Percentiles rank a stretch among this genome's conserved stretches.
phyloP scores from a whole-genome alignment of 1,140 invertebrate genomes.

The Drosophila simulans region DNA sequence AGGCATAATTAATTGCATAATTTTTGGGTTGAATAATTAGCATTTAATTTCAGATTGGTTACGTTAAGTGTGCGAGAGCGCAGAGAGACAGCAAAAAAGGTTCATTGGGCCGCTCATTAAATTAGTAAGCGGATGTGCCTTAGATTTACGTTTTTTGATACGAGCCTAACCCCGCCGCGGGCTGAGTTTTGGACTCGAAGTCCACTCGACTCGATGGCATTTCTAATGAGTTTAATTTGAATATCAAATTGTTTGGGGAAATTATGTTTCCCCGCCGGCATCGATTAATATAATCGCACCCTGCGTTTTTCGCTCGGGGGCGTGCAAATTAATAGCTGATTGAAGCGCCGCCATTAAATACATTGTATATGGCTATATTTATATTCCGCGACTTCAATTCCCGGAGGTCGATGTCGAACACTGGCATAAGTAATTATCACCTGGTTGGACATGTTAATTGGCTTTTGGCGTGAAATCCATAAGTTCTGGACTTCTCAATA shows the following conservation, averaged over 20 bases:
- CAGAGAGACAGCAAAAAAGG: conserved; percentile 53
- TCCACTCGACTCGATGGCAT: conserved; percentile 15
- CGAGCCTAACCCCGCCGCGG: background rate
- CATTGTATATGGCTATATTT: conserved; percentile 1
- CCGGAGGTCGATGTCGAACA: background rate
- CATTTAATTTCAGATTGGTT: conserved; percentile 65
- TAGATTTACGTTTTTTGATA: conserved; percentile 46
- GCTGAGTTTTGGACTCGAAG: conserved; percentile 4
- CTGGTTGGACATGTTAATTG: conserved; percentile 39
- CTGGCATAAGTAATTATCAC: conserved; percentile 12
- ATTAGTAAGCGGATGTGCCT: conserved; percentile 67
- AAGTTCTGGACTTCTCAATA: conserved; percentile 17
- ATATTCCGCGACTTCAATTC: conserved; percentile 9
- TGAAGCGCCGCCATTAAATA: conserved; percentile 40
- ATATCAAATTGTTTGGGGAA: conserved; percentile 47
- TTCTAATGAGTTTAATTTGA: conserved; percentile 49
- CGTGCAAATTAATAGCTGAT: conserved; percentile 24
- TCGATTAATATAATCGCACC: conserved; percentile 19
- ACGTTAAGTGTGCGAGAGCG: conserved; percentile 9
- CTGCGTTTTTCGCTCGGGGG: background rate
- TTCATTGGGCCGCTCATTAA: conserved; percentile 57
- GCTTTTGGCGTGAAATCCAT: background rate
- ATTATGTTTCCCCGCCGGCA: conserved; percentile 8
- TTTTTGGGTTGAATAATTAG: conserved; percentile 67
- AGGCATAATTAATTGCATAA: conserved; percentile 68